A percentile compares a stretch with the other conserved stretches of the same genome.
Conservation (phyloP, 2,888 invertebrate genomes). For the Thalpophila matura region DNA sequence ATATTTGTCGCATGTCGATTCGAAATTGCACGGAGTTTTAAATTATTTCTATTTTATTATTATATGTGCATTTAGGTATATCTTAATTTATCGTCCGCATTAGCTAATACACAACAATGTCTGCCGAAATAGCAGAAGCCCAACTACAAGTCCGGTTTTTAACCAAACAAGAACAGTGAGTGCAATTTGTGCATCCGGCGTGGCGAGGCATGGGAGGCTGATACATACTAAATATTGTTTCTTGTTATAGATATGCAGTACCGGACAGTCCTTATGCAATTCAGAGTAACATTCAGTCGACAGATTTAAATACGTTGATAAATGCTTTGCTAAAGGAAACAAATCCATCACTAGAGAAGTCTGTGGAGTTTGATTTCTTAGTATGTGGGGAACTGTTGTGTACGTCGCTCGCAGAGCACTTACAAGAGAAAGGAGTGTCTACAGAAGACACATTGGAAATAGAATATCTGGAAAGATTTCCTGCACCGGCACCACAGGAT, state of each 20-base stretch:
- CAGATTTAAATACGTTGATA: slow-evolving; percentile 94
- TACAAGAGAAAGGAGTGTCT: slow-evolving; percentile 94
- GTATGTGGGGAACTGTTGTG: slow-evolving; percentile 96
- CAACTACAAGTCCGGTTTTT: slow-evolving; percentile 95
- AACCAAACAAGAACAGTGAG: slow-evolving; percentile 96
- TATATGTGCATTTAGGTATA: slow-evolving; percentile 10
- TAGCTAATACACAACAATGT: slow-evolving; percentile 66
- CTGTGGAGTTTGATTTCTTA: slow-evolving; percentile 96
- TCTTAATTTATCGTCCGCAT: background rate
- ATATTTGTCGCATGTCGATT: slow-evolving; percentile 24
- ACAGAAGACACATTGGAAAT: slow-evolving; percentile 96
- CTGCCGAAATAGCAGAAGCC: slow-evolving; percentile 79
- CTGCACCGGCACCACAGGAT: slow-evolving; percentile 97
- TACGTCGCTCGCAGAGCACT: slow-evolving; percentile 93
- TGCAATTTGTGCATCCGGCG: slow-evolving; percentile 67
- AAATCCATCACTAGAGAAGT: slow-evolving; percentile 74
- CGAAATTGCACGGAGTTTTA: background rate
- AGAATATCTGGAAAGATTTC: slow-evolving; percentile 97
- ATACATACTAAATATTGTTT: background rate
- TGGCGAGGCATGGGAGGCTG: slow-evolving; percentile 28
- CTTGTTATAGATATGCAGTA: slow-evolving; percentile 94
- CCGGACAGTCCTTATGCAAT: slow-evolving; percentile 96
- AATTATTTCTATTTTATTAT: slow-evolving; percentile 1
- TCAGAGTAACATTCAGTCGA: slow-evolving; percentile 92
- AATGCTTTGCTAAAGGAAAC: slow-evolving; percentile 94